Conservation (phyloP, 2,797 vertebrate species). For the Myiothlypis coronata region DNA sequence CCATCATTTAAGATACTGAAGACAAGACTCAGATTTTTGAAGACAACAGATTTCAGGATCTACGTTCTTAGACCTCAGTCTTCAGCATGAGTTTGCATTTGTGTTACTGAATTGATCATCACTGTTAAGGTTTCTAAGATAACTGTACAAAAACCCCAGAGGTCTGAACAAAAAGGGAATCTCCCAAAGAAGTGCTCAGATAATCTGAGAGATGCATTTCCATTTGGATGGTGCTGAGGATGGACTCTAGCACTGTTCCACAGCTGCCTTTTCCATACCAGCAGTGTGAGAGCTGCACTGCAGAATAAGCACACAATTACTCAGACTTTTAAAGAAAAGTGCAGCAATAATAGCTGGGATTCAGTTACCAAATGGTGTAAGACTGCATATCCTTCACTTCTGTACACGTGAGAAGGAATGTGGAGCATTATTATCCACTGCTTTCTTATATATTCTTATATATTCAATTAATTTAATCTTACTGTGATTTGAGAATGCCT, state of each 20-base stretch:
- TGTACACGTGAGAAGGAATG: not conserved
- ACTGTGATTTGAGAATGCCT: not conserved
- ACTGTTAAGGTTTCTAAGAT: not conserved
- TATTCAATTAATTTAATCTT: not conserved
- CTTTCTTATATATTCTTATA: not conserved
- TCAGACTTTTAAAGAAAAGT: slow-evolving; percentile 36
- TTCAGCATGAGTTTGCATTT: not conserved
- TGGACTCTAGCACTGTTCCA: not conserved
- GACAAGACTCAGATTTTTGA: not conserved
- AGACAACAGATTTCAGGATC: not conserved
- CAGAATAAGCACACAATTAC: not conserved
- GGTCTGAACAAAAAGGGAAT: not conserved
- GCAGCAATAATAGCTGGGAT: not conserved
- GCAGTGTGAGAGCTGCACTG: not conserved
- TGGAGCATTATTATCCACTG: not conserved
- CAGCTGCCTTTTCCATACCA: not conserved
- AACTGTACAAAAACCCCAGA: not conserved
- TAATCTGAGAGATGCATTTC: not conserved
- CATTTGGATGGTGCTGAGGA: not conserved
- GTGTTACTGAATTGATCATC: not conserved
- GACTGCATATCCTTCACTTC: not conserved
- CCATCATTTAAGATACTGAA: not conserved
- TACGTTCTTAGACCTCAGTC: not conserved
- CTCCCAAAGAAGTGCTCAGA: not conserved
- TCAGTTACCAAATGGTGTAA: not conserved